These are phyloP conservation scores for Pangasius djambal DNA, from an alignment of 2,797 vertebrate species.

Conservation along the genomic window DNA sequence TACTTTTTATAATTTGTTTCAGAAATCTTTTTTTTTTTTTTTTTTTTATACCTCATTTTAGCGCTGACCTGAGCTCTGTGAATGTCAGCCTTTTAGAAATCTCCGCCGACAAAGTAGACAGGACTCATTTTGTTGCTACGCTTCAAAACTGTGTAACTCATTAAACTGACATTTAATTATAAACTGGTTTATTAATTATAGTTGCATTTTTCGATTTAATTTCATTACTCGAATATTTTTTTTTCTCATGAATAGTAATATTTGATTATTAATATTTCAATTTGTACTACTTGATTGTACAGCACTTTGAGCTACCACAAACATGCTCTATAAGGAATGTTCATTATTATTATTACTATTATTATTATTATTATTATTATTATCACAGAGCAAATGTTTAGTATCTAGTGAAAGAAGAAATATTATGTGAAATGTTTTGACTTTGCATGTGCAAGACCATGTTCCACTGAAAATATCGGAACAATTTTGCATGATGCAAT, in stretches of 20 bases:
- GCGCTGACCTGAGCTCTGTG: background rate
- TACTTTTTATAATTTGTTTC: background rate
- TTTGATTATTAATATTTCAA: background rate
- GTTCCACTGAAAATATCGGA: background rate
- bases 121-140: background rate
- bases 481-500: background rate
- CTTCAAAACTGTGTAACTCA: background rate
- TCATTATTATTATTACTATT: background rate
- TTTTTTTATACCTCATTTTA: background rate
- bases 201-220: background rate
- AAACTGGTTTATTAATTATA: background rate
- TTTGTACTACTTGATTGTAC: background rate
- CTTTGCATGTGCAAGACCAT: background rate
- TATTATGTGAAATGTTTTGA: background rate
- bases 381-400: background rate
- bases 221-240: background rate
- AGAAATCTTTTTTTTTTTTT: too few species aligned
- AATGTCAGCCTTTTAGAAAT: background rate
- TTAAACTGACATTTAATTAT: background rate
- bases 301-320: background rate
- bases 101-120: background rate
- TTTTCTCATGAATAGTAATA: background rate
- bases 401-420: background rate
- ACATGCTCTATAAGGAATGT: background rate
- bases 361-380: background rate